Evolutionary conservation across 2,888 invertebrate genomes (phyloP).

Genomic region (Bruchidius siliquastri): DNA sequence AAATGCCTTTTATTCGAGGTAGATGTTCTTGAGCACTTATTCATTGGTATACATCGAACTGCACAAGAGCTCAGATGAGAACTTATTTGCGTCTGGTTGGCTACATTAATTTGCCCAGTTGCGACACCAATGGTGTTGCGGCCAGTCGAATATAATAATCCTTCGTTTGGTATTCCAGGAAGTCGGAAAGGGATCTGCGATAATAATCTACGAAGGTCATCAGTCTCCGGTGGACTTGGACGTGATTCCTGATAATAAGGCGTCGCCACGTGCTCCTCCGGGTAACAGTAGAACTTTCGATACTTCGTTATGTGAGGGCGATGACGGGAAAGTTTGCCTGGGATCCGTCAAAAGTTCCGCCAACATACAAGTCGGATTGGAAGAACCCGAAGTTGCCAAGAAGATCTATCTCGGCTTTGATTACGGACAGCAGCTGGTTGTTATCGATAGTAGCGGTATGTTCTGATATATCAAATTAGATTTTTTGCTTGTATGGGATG

Average conservation of each 20-base stretch:
- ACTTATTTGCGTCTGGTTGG: too few relatives aligned
- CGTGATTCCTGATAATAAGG: conserved; percentile 8
- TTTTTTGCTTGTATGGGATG: neutral
- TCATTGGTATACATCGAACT: too few relatives aligned
- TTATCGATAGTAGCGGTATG: neutral
- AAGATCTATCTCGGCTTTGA: conserved; percentile 67
- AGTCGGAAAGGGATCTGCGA: conserved; percentile 47
- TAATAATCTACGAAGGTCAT: conserved; percentile 46
- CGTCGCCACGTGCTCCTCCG: conserved; percentile 7
- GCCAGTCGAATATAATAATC: neutral
- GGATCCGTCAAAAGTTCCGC: conserved; percentile 53
- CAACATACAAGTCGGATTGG: conserved; percentile 52
- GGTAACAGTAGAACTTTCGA: conserved; percentile 31
- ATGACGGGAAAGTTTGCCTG: conserved; percentile 54
- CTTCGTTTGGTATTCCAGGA: neutral
- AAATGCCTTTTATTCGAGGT: too few relatives aligned
- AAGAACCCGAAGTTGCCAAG: conserved; percentile 48
- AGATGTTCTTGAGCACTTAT: too few relatives aligned
- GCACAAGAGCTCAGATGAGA: too few relatives aligned
- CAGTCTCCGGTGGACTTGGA: neutral
- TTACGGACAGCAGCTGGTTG: conserved; percentile 43
- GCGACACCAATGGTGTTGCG: too few relatives aligned
- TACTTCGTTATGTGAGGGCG: conserved; percentile 39
- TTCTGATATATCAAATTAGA: neutral
- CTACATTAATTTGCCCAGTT: too few relatives aligned